Evolutionary conservation across 2,113 vertebrate species (phyloP).

Genomic region (Sula dactylatra): DNA sequence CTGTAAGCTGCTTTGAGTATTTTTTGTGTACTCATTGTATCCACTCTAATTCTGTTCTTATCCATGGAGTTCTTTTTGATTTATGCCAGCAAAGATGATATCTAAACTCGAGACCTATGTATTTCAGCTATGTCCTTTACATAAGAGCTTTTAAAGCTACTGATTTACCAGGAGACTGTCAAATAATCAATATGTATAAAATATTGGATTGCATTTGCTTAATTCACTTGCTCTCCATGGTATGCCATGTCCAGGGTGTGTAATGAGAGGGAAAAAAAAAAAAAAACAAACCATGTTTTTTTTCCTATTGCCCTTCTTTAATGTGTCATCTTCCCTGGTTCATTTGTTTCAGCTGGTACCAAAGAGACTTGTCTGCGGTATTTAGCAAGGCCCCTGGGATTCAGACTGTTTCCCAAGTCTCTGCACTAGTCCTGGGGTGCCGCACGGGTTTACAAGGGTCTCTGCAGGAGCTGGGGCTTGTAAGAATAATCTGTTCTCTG

Average conservation of each 20-base stretch:
- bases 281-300: background rate
- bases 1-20: background rate
- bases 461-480: background rate
- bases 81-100: background rate
- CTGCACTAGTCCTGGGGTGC: background rate
- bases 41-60: constrained; percentile 7
- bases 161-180: background rate
- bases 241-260: background rate
- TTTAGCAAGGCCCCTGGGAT: background rate
- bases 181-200: background rate
- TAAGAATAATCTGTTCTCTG: background rate
- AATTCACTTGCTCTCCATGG: background rate
- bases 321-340: background rate
- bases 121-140: background rate
- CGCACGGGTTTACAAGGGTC: rapidly evolving
- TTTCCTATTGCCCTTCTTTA: background rate
- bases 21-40: background rate
- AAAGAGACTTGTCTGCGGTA: background rate
- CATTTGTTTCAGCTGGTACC: background rate
- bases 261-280: background rate
- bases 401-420: background rate
- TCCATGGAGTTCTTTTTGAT: background rate
- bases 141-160: background rate
- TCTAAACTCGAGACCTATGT: background rate
- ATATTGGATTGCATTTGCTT: background rate